Percentiles rank a stretch among this genome's conserved stretches.
Conservation (phyloP, 2,113 vertebrate species). For the Vireo altiloquus region DNA sequence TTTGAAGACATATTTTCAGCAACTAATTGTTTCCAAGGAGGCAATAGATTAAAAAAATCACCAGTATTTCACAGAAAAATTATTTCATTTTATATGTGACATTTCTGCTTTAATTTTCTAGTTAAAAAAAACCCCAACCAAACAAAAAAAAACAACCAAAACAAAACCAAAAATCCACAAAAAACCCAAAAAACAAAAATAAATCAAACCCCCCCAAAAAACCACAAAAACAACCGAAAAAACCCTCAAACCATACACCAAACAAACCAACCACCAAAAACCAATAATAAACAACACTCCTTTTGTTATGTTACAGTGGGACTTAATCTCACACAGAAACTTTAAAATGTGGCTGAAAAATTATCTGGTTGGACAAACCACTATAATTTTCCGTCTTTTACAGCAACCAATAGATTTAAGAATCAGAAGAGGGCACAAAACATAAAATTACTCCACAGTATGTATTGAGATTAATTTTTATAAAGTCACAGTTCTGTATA, state of each 20-base stretch:
- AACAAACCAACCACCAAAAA: no score
- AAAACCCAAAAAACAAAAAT: neutral
- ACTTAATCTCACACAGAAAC: neutral
- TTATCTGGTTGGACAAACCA: neutral
- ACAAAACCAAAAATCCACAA: neutral
- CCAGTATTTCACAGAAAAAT: neutral
- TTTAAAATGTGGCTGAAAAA: neutral
- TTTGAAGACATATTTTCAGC: neutral
- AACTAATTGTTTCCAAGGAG: neutral
- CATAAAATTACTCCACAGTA: neutral
- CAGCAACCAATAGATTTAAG: neutral
- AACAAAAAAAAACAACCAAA: neutral
- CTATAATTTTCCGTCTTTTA: neutral
- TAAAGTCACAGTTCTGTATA: neutral
- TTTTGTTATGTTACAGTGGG: neutral
- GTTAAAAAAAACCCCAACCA: neutral
- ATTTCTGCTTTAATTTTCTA: neutral
- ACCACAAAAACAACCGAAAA: no score
- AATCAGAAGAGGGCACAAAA: neutral
- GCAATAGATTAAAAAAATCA: neutral
- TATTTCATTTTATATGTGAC: neutral
- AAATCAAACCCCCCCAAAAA: no score
- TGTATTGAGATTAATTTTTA: neutral
- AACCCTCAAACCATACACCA: no score
- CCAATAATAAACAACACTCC: neutral